A percentile compares a stretch with the other conserved stretches of the same genome.
phyloP scores from a whole-genome alignment of 1,140 invertebrate genomes.

The Chelonus insularis region DNA sequence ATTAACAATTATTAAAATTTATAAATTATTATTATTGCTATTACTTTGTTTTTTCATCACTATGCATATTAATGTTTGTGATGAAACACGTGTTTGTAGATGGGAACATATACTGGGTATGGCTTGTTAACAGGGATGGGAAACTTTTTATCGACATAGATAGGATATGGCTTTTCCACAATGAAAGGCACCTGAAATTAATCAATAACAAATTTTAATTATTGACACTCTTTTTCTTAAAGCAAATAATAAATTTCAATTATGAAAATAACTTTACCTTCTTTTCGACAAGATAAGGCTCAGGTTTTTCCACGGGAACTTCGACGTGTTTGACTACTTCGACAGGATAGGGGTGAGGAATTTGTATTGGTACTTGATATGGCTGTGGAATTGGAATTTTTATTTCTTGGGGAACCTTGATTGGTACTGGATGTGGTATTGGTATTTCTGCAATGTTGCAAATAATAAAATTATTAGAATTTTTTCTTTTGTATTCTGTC shows the following conservation, averaged over 20 bases:
- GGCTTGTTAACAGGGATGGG: constrained; percentile 64
- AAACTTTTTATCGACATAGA: constrained; percentile 56
- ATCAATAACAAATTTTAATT: constrained; percentile 9
- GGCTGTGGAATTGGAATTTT: constrained; percentile 75
- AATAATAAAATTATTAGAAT: not conserved
- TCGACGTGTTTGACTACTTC: constrained; percentile 72
- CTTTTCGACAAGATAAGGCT: constrained; percentile 75
- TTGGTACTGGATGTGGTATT: constrained; percentile 73
- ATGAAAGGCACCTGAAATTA: constrained; percentile 69
- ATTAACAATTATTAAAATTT: too few species aligned
- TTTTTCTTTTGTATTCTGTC: not conserved
- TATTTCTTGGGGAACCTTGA: constrained; percentile 74
- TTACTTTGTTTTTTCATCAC: too few species aligned
- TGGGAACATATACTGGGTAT: constrained; percentile 76
- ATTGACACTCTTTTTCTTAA: constrained; percentile 1
- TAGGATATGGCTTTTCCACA: constrained; percentile 75
- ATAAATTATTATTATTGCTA: too few species aligned
- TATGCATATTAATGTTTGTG: constrained; percentile 48
- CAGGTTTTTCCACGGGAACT: constrained; percentile 70
- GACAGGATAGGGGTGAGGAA: constrained; percentile 73
- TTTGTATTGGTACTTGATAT: constrained; percentile 71
- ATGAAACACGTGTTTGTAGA: constrained; percentile 78
- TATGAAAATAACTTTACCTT: constrained; percentile 38
- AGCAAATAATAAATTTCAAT: constrained; percentile 3
- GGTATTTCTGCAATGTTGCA: constrained; percentile 64